Percentiles rank a stretch among this genome's conserved stretches.
Evolutionary conservation across 2,797 vertebrate genomes (phyloP).

Genomic region (Pipistrellus kuhlii): DNA sequence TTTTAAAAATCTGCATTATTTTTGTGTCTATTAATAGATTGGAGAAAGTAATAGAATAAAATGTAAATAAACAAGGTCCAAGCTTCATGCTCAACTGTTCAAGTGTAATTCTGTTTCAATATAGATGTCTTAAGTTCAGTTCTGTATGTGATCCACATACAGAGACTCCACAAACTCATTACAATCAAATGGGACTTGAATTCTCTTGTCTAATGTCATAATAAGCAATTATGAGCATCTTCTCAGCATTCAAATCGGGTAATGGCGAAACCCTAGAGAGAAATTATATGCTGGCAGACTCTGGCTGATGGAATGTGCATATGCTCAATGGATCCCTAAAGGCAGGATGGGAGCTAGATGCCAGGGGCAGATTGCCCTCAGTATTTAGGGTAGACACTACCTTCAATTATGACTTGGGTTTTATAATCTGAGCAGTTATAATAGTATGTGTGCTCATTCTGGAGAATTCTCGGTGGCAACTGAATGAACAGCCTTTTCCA

Average conservation of each 20-base stretch:
- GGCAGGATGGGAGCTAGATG: constrained; percentile 58
- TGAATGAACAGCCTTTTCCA: background rate
- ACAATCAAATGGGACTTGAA: constrained; percentile 78
- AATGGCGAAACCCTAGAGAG: constrained; percentile 79
- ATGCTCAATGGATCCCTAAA: constrained; percentile 72
- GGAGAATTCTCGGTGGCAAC: constrained; percentile 46
- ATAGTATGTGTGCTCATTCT: constrained; percentile 67
- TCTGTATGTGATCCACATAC: constrained; percentile 52
- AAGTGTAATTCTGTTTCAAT: constrained; percentile 48
- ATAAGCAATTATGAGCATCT: constrained; percentile 82
- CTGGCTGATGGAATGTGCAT: constrained; percentile 68
- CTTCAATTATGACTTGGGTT: constrained; percentile 61
- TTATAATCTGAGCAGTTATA: constrained; percentile 63
- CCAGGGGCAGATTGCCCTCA: constrained; percentile 66
- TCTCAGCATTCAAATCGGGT: constrained; percentile 75
- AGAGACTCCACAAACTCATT: constrained; percentile 73
- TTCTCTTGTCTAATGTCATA: constrained; percentile 82
- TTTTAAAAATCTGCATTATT: constrained; percentile 25
- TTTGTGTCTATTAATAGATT: constrained; percentile 25
- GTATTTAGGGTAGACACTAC: constrained; percentile 48
- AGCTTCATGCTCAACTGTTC: background rate
- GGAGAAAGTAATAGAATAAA: constrained; percentile 9
- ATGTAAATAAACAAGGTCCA: background rate
- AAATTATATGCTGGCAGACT: constrained; percentile 67
- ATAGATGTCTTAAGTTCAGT: constrained; percentile 48